These are phyloP conservation scores for Engystomops pustulosus DNA, from an alignment of 2,113 vertebrate species.

Conservation along the genomic window DNA sequence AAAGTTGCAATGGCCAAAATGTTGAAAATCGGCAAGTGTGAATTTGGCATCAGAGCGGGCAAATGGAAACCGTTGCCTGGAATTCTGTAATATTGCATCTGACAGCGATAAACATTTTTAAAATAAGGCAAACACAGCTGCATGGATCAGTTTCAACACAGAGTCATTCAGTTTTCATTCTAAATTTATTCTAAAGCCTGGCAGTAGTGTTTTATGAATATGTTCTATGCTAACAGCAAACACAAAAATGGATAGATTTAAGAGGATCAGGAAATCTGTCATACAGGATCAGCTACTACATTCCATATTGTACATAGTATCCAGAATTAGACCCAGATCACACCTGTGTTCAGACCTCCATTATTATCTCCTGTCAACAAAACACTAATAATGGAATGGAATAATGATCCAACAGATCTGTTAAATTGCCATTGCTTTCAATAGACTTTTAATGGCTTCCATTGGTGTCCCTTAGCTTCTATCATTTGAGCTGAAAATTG, in stretches of 20 bases:
- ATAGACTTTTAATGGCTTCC: no score
- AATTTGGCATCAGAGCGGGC: constrained; percentile 1
- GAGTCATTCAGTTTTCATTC: neutral
- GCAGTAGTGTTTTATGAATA: neutral
- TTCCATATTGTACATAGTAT: neutral
- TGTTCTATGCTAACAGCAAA: neutral
- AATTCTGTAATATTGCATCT: constrained; percentile 7
- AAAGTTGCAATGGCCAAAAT: neutral
- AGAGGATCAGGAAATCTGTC: constrained; percentile 3
- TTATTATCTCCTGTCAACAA: no score
- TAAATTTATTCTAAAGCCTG: neutral
- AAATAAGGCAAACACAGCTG: constrained; percentile 15
- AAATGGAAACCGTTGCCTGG: neutral
- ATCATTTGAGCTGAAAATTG: no score
- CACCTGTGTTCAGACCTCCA: no score
- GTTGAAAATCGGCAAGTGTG: neutral
- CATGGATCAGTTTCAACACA: neutral
- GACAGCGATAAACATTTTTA: neutral
- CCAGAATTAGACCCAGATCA: no score
- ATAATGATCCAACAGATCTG: no score
- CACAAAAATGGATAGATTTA: neutral
- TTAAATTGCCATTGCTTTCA: no score
- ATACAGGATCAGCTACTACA: neutral
- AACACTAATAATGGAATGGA: no score
- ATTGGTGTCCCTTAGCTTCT: no score